These are phyloP conservation scores for Channa maculata DNA, from an alignment of 2,113 vertebrate genomes.

Conservation along the genomic window DNA sequence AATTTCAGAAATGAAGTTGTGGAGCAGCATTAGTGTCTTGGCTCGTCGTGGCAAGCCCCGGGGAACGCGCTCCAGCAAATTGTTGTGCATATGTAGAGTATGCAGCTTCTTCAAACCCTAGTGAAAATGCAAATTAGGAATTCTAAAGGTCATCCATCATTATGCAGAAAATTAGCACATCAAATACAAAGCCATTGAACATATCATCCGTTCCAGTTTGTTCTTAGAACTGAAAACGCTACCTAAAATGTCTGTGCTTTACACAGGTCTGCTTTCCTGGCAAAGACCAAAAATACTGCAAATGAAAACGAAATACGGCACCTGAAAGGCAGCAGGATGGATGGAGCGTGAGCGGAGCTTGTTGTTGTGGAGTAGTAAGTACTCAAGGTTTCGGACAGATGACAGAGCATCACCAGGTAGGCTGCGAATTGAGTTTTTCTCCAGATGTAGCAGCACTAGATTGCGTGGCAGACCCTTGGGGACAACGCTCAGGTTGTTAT, in stretches of 20 bases:
- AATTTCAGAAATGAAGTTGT: constrained; percentile 93
- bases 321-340: constrained; percentile 89
- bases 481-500: constrained; percentile 93
- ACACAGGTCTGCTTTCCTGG: not conserved
- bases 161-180: not conserved
- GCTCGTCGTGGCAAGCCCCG: constrained; percentile 91
- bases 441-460: constrained; percentile 94
- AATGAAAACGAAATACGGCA: constrained; percentile 21
- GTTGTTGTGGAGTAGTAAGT: constrained; percentile 97
- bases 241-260: not conserved
- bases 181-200: not conserved
- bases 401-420: constrained; percentile 88
- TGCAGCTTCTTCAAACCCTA: constrained; percentile 94
- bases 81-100: constrained; percentile 98
- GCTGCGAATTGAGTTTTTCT: constrained; percentile 92
- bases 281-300: not conserved
- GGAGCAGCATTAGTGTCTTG: constrained; percentile 95
- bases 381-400: constrained; percentile 92
- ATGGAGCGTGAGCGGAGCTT: constrained; percentile 90
- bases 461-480: constrained; percentile 92
- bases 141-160: not conserved
- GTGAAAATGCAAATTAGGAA: not conserved
- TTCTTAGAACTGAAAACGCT: not conserved
- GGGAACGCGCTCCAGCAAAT: constrained; percentile 92
- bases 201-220: not conserved